These are phyloP conservation scores for Syngnathus typhle DNA, from an alignment of 2,113 vertebrate species.

Conservation along the genomic window DNA sequence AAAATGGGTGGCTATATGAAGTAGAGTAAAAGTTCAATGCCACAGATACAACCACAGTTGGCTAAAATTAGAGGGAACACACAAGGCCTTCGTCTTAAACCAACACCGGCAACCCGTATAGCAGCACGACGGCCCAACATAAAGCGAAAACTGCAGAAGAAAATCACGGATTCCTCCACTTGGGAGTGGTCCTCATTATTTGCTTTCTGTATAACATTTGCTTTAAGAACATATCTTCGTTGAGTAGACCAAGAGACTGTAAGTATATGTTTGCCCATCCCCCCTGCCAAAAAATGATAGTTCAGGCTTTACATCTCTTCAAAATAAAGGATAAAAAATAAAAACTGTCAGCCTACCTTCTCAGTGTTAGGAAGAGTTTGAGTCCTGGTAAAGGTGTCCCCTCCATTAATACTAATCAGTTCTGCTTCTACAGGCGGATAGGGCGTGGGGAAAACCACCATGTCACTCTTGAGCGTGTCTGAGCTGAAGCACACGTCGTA, in stretches of 20 bases:
- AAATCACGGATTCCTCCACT: not conserved
- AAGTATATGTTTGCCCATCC: too few relatives aligned
- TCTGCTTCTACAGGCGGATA: not conserved
- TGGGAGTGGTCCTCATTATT: not conserved
- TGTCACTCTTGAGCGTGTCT: constrained; percentile 12
- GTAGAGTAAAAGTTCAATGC: not conserved
- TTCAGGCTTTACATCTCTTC: too few relatives aligned
- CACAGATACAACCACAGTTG: not conserved
- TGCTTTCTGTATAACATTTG: not conserved
- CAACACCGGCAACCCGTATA: not conserved
- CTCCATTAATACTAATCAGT: constrained; percentile 1
- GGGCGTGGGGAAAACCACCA: constrained; percentile 1
- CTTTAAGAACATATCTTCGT: not conserved
- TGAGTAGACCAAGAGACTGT: too few relatives aligned
- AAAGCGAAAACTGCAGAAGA: not conserved
- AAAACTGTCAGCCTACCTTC: constrained; percentile 1
- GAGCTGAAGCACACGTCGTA: constrained; percentile 14
- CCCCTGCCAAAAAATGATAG: too few relatives aligned
- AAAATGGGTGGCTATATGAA: not conserved
- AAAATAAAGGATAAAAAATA: not conserved
- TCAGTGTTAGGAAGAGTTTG: not conserved
- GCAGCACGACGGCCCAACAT: not conserved
- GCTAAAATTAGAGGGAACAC: not conserved
- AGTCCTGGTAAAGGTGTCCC: constrained; percentile 6
- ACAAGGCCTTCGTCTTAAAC: not conserved